phyloP scores from a whole-genome alignment of 2,888 invertebrate species.

The Caenorhabditis drosophilae region DNA sequence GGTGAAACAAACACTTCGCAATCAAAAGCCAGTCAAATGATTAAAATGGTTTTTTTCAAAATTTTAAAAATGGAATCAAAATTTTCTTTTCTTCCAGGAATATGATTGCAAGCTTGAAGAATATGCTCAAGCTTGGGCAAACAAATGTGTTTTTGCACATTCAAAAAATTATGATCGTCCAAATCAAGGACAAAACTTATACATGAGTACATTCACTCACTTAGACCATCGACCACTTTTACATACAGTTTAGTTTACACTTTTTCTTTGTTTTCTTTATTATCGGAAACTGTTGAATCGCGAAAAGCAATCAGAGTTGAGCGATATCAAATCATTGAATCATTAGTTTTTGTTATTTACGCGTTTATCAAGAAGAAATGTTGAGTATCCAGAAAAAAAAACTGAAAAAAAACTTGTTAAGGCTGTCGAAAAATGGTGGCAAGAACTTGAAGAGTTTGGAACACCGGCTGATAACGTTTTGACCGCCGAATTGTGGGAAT shows the following conservation, averaged over 20 bases:
- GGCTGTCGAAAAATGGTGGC: slow-evolving; percentile 54
- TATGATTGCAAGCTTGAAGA: slow-evolving; percentile 43
- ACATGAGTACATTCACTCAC: slow-evolving; percentile 43
- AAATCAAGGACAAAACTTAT: slow-evolving; percentile 49
- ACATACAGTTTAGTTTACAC: slow-evolving; percentile 29
- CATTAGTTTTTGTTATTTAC: no score
- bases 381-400: no score
- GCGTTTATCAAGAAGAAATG: no score
- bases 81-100: slow-evolving; percentile 22
- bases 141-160: slow-evolving; percentile 50
- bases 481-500: slow-evolving; percentile 38
- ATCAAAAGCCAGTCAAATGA: slow-evolving; percentile 40
- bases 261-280: slow-evolving; percentile 9
- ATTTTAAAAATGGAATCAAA: neutral
- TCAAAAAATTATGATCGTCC: slow-evolving; percentile 39
- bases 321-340: no score
- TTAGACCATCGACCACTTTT: slow-evolving; percentile 37
- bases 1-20: slow-evolving; percentile 45
- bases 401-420: slow-evolving; percentile 18
- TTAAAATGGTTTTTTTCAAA: slow-evolving; percentile 34
- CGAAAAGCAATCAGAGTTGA: no score
- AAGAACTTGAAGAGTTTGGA: slow-evolving; percentile 49
- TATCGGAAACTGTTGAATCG: no score
- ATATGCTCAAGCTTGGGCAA: slow-evolving; percentile 46
- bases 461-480: slow-evolving; percentile 44